These are phyloP conservation scores for Xenopus petersii DNA, from an alignment of 2,797 vertebrate genomes.

Conservation along the genomic window DNA sequence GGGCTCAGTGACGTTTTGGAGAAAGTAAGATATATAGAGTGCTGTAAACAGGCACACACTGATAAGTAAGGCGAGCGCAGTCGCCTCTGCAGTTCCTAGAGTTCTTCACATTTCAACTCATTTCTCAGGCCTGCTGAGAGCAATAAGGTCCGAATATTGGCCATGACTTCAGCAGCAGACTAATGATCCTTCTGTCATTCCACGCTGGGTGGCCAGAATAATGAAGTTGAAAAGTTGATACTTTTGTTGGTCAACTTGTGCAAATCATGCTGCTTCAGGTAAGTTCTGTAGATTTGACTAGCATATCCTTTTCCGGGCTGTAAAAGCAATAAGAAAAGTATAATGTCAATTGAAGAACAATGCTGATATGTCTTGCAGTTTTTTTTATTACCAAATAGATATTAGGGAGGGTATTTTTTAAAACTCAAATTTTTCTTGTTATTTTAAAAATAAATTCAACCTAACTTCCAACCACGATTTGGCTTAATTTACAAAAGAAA, in stretches of 20 bases:
- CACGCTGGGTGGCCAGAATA: constrained; percentile 80
- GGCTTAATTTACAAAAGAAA: no score
- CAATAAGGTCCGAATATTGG: constrained; percentile 75
- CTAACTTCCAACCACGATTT: no score
- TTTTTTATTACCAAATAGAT: no score
- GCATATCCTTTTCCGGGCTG: constrained; percentile 98
- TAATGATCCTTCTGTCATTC: constrained; percentile 75
- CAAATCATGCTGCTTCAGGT: constrained; percentile 93
- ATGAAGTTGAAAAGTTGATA: constrained; percentile 85
- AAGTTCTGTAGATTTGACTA: constrained; percentile 94
- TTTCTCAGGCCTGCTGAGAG: constrained; percentile 98
- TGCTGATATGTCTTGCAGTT: no score
- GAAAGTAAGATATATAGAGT: constrained; percentile 84
- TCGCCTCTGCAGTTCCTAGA: constrained; percentile 76
- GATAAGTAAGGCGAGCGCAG: constrained; percentile 75
- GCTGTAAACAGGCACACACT: constrained; percentile 99
- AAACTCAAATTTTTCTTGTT: no score
- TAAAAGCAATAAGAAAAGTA: constrained; percentile 37
- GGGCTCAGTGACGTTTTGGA: constrained; percentile 89
- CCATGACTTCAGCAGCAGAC: constrained; percentile 70
- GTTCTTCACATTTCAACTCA: constrained; percentile 78
- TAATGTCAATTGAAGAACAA: no score
- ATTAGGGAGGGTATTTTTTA: no score
- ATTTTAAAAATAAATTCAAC: no score
- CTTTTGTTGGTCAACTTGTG: constrained; percentile 85